Conservation (phyloP, 2,113 vertebrate species). For the Pachyramphus minor region DNA sequence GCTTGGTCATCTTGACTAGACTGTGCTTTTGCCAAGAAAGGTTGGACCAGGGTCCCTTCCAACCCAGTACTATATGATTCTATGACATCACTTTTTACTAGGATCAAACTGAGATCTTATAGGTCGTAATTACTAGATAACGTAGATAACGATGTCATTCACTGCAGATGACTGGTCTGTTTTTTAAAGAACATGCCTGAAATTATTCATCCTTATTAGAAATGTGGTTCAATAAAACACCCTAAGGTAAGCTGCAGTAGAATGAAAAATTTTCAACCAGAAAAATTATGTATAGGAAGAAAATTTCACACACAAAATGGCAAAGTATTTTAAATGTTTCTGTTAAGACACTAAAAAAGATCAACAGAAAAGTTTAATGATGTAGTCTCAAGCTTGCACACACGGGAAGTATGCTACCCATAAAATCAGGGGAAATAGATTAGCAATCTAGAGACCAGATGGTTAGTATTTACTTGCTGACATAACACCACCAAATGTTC, state of each 20-base stretch:
- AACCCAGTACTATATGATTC: neutral
- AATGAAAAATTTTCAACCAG: neutral
- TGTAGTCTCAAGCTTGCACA: conserved; percentile 24
- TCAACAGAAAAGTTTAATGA: conserved; percentile 47
- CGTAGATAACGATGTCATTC: neutral
- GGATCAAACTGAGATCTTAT: neutral
- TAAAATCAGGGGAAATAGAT: conserved; percentile 52
- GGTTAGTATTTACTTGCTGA: conserved; percentile 65
- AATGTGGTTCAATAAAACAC: neutral
- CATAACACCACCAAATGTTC: conserved; percentile 63
- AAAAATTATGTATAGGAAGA: neutral
- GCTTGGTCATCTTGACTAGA: neutral
- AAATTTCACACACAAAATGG: neutral
- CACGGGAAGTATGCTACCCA: conserved; percentile 35
- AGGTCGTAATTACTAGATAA: neutral
- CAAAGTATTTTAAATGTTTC: conserved; percentile 7
- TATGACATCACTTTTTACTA: neutral
- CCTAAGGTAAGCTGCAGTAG: neutral
- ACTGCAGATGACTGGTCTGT: neutral
- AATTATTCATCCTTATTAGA: neutral
- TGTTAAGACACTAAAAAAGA: conserved; percentile 51
- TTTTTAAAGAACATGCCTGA: neutral
- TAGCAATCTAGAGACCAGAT: conserved; percentile 58
- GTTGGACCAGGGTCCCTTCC: neutral
- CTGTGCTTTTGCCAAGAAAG: neutral